These are phyloP conservation scores for Brachionus rotundiformis DNA, from an alignment of 1,140 invertebrate genomes.

Conservation along the genomic window DNA sequence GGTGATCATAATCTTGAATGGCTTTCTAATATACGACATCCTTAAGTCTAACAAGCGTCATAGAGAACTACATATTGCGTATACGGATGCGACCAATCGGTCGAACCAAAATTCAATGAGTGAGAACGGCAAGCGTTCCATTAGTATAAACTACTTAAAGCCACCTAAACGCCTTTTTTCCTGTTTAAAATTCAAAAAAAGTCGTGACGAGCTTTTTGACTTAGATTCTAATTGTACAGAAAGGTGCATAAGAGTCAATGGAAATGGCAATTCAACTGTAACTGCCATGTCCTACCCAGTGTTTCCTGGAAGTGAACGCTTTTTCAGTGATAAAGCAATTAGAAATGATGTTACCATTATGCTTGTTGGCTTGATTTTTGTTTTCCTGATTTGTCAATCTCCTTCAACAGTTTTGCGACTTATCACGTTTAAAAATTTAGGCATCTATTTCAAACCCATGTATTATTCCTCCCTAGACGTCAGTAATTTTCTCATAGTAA, in stretches of 20 bases:
- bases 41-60: conserved; percentile 48
- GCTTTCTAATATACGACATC: conserved; percentile 32
- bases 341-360: conserved; percentile 51
- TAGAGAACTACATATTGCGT: conserved; percentile 16
- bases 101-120: conserved; percentile 14
- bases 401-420: conserved; percentile 36
- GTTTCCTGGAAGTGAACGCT: background rate
- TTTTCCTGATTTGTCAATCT: conserved; percentile 44
- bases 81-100: background rate
- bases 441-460: conserved; percentile 34
- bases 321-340: background rate
- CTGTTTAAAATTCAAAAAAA: background rate
- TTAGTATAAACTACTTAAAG: conserved; percentile 11
- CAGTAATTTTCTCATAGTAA: conserved; percentile 49
- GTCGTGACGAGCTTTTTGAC: conserved; percentile 4
- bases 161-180: conserved; percentile 15
- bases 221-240: background rate
- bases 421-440: conserved; percentile 40
- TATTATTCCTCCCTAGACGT: conserved; percentile 50
- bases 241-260: conserved; percentile 13
- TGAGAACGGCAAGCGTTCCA: background rate
- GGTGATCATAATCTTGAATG: conserved; percentile 20
- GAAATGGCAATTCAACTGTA: background rate
- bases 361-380: conserved; percentile 37
- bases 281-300: background rate